Evolutionary conservation across 2,797 vertebrate species (phyloP).

Genomic region (Lagocephalus sceleratus): DNA sequence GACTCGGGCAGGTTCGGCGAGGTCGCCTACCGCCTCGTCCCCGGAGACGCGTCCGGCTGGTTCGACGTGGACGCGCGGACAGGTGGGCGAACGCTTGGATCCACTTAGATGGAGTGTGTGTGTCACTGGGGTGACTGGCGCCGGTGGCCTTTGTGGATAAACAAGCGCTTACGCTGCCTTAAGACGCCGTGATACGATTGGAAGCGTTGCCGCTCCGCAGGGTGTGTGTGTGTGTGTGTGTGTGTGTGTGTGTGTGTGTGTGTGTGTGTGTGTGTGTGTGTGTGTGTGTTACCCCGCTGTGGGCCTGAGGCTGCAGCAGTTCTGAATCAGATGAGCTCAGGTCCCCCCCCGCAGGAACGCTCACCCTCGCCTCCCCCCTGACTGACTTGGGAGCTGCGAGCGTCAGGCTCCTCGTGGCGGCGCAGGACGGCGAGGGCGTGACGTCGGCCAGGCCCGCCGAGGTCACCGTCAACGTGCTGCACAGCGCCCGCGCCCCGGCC

Average conservation of each 20-base stretch:
- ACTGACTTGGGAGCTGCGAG: slow-evolving; percentile 71
- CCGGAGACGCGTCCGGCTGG: slow-evolving; percentile 77
- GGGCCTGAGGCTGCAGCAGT: slow-evolving; percentile 1
- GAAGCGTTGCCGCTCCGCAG: slow-evolving; percentile 55
- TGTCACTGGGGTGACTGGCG: slow-evolving; percentile 24
- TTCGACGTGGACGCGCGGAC: slow-evolving; percentile 83
- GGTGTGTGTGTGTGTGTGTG: too few species aligned
- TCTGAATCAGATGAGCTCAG: too few species aligned
- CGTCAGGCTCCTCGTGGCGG: slow-evolving; percentile 77
- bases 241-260: too few species aligned
- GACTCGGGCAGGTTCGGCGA: slow-evolving; percentile 81
- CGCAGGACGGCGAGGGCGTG: slow-evolving; percentile 81
- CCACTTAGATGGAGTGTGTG: slow-evolving; percentile 7
- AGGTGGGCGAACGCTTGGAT: slow-evolving; percentile 71
- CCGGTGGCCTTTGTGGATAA: slow-evolving; percentile 35
- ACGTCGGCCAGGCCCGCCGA: slow-evolving; percentile 75
- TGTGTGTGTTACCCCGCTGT: slow-evolving; percentile 33
- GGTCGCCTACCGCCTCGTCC: slow-evolving; percentile 82
- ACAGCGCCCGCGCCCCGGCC: slow-evolving; percentile 74
- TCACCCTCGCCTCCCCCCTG: slow-evolving; percentile 82
- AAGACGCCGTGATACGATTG: slow-evolving; percentile 58
- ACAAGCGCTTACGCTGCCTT: slow-evolving; percentile 36
- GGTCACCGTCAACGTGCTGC: slow-evolving; percentile 81
- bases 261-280: too few species aligned
- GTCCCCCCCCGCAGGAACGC: slow-evolving; percentile 70